Conservation (phyloP, 2,797 vertebrate genomes). For the Sebastes minor region DNA sequence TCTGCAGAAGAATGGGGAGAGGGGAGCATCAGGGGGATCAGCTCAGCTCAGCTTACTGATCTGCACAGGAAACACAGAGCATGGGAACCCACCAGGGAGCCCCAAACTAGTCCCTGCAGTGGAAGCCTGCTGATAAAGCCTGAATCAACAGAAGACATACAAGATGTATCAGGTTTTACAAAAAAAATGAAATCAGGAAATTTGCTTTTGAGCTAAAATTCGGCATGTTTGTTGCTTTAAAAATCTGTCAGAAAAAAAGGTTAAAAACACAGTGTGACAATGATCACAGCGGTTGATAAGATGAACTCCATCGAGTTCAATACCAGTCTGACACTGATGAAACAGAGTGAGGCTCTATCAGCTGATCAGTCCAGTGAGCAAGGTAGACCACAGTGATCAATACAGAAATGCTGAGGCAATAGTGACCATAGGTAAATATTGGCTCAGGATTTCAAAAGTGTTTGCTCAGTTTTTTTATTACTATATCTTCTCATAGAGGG, state of each 20-base stretch:
- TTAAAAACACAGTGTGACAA: background rate
- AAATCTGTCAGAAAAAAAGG: background rate
- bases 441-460: constrained; percentile 41
- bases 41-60: constrained; percentile 73
- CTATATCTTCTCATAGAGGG: background rate
- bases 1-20: constrained; percentile 60
- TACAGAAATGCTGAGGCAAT: constrained; percentile 22
- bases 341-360: constrained; percentile 12
- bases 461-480: constrained; percentile 32
- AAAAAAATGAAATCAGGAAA: background rate
- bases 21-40: constrained; percentile 69
- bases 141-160: constrained; percentile 20
- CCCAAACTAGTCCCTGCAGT: constrained; percentile 16
- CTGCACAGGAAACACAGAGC: constrained; percentile 73
- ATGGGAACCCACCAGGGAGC: constrained; percentile 72
- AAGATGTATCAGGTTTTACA: background rate
- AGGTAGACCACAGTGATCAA: constrained; percentile 45
- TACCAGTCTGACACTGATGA: background rate
- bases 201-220: background rate
- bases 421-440: constrained; percentile 56
- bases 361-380: constrained; percentile 45
- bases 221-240: background rate
- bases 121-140: constrained; percentile 51
- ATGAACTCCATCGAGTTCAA: background rate
- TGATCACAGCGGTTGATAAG: constrained; percentile 29